These are phyloP conservation scores for Oasisia sp. DNA, from an alignment of 2,888 invertebrate species.

Conservation along the genomic window DNA sequence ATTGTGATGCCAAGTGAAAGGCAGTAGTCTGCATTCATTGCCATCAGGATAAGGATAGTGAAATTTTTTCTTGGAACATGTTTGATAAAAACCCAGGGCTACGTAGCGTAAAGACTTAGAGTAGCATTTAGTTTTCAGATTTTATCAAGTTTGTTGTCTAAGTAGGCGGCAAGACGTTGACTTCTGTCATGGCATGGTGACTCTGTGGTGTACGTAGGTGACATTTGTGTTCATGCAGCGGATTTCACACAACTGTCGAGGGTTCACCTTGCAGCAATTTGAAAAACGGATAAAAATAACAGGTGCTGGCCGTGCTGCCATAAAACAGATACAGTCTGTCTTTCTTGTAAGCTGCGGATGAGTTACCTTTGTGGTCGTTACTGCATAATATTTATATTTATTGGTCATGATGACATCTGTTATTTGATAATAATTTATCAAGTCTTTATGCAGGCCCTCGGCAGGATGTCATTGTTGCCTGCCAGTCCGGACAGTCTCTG, in stretches of 20 bases:
- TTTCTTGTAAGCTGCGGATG: too few relatives aligned
- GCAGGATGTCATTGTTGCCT: too few relatives aligned
- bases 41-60: neutral
- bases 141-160: neutral
- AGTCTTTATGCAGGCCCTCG: too few relatives aligned
- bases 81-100: neutral
- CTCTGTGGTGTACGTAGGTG: neutral
- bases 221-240: neutral
- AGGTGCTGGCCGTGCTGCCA: too few relatives aligned
- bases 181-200: neutral
- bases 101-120: neutral
- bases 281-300: too few relatives aligned
- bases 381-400: too few relatives aligned
- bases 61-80: neutral
- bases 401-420: too few relatives aligned
- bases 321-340: too few relatives aligned
- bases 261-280: neutral
- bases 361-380: too few relatives aligned
- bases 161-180: neutral
- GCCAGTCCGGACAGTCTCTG: too few relatives aligned
- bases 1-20: neutral
- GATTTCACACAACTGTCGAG: neutral
- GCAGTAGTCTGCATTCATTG: neutral
- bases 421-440: too few relatives aligned
- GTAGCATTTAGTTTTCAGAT: neutral